Conservation (phyloP, 2,797 vertebrate species). For the Thaleichthys pacificus region DNA sequence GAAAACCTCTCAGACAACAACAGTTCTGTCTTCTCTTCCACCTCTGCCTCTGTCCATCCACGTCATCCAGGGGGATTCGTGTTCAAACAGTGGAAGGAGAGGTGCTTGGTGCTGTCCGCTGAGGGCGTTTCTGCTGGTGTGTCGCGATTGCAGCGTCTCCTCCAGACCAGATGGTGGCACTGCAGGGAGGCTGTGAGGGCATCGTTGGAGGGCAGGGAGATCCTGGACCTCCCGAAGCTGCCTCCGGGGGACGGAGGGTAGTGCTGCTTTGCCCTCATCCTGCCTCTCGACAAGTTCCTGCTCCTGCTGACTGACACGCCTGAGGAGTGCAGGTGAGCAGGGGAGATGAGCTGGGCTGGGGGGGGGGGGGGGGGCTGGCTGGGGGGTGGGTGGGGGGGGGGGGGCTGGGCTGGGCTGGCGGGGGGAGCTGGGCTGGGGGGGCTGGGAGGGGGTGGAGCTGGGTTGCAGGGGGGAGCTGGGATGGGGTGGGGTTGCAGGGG, state of each 20-base stretch:
- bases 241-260: constrained; percentile 69
- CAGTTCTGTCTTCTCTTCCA: background rate
- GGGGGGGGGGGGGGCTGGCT: constrained; percentile 65
- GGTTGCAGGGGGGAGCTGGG: constrained; percentile 41
- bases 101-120: constrained; percentile 73
- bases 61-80: constrained; percentile 72
- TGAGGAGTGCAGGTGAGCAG: constrained; percentile 75
- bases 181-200: constrained; percentile 72
- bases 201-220: constrained; percentile 79
- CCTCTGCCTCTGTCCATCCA: background rate
- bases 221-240: constrained; percentile 76
- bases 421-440: too few species aligned
- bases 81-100: constrained; percentile 85
- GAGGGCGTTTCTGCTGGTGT: constrained; percentile 76
- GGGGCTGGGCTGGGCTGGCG: too few species aligned
- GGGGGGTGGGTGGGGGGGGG: too few species aligned
- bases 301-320: constrained; percentile 73
- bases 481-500: too few species aligned
- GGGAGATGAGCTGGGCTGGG: background rate
- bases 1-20: background rate
- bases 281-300: constrained; percentile 74
- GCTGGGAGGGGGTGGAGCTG: background rate
- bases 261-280: constrained; percentile 78
- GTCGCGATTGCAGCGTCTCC: constrained; percentile 68
- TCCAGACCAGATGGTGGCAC: constrained; percentile 71